Percentiles rank a stretch among this genome's conserved stretches.
Conservation (phyloP, 2,113 vertebrate genomes). For the Silurus meridionalis region DNA sequence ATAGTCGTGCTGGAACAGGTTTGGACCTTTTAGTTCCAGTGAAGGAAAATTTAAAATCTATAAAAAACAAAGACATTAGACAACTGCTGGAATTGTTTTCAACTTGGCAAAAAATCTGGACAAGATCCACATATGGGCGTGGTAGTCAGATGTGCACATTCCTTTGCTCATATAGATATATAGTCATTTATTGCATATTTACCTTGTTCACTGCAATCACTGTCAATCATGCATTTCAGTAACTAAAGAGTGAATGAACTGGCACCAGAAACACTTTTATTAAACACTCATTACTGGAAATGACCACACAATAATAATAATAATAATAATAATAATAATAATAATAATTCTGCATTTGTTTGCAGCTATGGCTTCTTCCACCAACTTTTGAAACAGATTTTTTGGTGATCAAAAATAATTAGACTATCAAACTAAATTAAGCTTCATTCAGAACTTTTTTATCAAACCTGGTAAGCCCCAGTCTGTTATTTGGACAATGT, state of each 20-base stretch:
- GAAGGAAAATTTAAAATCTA: neutral
- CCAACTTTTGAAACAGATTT: slow-evolving; percentile 67
- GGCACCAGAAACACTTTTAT: neutral
- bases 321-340: too few species aligned
- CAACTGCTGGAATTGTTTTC: neutral
- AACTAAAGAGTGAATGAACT: neutral
- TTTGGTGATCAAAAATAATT: slow-evolving; percentile 75
- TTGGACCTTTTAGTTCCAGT: neutral
- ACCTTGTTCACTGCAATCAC: neutral
- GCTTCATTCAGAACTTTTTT: slow-evolving; percentile 76
- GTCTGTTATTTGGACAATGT: slow-evolving; percentile 74
- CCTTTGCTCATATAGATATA: neutral
- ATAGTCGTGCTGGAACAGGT: neutral
- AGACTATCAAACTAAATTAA: slow-evolving; percentile 73
- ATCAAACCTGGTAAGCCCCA: slow-evolving; percentile 66
- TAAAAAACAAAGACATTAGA: neutral
- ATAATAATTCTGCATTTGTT: too few species aligned
- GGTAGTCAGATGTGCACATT: neutral
- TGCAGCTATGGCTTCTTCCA: slow-evolving; percentile 51
- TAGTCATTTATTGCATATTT: neutral
- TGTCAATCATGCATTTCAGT: neutral
- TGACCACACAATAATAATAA: neutral
- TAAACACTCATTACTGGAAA: neutral
- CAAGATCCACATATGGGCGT: neutral
- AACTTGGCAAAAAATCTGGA: neutral